Conservation (phyloP, 2,113 vertebrate species). For the Panurus biarmicus region DNA sequence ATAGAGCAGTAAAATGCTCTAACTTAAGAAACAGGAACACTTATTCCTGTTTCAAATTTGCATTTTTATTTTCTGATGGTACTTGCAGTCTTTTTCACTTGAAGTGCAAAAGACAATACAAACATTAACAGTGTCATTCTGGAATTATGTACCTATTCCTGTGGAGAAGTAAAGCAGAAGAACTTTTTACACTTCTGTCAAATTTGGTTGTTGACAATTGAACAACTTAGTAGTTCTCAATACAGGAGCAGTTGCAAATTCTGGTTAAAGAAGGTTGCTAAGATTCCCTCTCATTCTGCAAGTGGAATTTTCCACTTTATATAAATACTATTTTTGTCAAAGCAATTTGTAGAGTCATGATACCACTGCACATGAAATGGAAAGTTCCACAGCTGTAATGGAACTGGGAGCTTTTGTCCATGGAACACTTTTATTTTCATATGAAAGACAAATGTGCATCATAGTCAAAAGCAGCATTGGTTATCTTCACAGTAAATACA, state of each 20-base stretch:
- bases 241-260: not conserved
- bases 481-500: not conserved
- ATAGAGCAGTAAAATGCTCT: not conserved
- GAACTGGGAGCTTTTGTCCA: not conserved
- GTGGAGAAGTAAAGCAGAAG: not conserved
- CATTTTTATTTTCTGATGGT: not conserved
- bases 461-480: not conserved
- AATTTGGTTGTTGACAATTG: not conserved
- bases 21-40: not conserved
- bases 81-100: not conserved
- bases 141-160: not conserved
- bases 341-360: not conserved
- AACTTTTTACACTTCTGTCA: not conserved
- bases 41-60: not conserved
- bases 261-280: not conserved
- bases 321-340: constrained; percentile 20
- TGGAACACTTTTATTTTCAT: not conserved
- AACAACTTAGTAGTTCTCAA: not conserved
- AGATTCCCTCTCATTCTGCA: not conserved
- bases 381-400: constrained; percentile 10
- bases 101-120: not conserved
- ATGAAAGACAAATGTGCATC: not conserved
- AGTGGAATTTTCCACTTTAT: constrained; percentile 3
- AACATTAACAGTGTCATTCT: not conserved
- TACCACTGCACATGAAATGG: not conserved